Conservation (phyloP, 2,797 vertebrate species). For the Sitta carolinensis region DNA sequence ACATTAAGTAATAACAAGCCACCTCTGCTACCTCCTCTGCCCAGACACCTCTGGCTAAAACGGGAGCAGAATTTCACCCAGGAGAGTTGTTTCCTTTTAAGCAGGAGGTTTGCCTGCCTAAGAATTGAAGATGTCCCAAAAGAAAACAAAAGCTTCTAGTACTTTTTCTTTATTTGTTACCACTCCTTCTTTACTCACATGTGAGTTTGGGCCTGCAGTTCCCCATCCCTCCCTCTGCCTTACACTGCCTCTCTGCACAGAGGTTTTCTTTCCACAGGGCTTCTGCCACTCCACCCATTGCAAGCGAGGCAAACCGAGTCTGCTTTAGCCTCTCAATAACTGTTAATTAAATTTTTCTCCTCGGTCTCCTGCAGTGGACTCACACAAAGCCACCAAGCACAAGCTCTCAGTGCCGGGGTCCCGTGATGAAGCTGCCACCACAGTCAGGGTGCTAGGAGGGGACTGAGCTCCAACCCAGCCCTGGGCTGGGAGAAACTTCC, state of each 20-base stretch:
- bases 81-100: neutral
- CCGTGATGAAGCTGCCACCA: accelerated
- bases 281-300: neutral
- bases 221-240: neutral
- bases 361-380: neutral
- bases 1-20: neutral
- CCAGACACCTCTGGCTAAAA: neutral
- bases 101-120: neutral
- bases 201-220: neutral
- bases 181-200: neutral
- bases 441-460: neutral
- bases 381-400: neutral
- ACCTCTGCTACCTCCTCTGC: neutral
- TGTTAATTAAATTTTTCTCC: neutral
- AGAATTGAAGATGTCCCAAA: neutral
- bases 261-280: neutral
- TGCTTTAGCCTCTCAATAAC: neutral
- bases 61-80: neutral
- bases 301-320: accelerated
- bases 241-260: neutral
- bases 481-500: neutral
- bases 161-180: neutral
- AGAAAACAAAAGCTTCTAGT: neutral
- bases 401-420: accelerated
- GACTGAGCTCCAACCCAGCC: neutral